A percentile compares a stretch with the other conserved stretches of the same genome.
Conservation (phyloP, 2,113 vertebrate species). For the Aythya baeri region DNA sequence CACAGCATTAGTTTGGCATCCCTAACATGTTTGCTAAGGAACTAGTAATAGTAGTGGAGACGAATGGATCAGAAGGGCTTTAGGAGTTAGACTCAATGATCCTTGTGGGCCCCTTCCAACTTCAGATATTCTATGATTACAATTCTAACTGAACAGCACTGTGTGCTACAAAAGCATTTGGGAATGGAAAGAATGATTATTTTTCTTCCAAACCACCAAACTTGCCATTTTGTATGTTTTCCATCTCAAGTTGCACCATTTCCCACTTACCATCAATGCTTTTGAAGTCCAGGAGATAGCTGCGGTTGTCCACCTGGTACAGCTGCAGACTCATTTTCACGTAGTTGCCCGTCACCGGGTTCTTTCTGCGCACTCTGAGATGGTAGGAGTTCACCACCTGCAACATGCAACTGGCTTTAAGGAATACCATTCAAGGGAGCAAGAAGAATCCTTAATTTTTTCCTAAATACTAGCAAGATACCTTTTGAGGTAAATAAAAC, state of each 20-base stretch:
- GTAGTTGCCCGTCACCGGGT: constrained; percentile 93
- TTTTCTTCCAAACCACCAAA: neutral
- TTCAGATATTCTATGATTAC: neutral
- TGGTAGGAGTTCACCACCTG: constrained; percentile 98
- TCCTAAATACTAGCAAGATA: neutral
- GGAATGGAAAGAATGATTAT: neutral
- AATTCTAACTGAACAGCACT: neutral
- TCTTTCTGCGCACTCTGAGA: constrained; percentile 92
- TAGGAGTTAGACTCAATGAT: neutral
- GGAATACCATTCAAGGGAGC: neutral
- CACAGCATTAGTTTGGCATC: neutral
- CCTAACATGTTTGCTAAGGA: neutral
- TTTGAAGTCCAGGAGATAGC: constrained; percentile 97
- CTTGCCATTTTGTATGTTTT: accelerated
- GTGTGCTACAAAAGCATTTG: neutral
- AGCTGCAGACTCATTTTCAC: constrained; percentile 99
- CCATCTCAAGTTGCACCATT: neutral
- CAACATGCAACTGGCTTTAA: constrained; percentile 24
- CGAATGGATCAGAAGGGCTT: neutral
- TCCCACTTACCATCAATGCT: constrained; percentile 92
- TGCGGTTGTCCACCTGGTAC: constrained; percentile 98
- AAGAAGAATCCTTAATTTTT: neutral
- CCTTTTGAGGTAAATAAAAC: neutral
- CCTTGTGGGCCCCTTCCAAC: neutral
- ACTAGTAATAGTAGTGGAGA: neutral